phyloP scores from a whole-genome alignment of 2,888 invertebrate genomes.

The Magallana nippona region DNA sequence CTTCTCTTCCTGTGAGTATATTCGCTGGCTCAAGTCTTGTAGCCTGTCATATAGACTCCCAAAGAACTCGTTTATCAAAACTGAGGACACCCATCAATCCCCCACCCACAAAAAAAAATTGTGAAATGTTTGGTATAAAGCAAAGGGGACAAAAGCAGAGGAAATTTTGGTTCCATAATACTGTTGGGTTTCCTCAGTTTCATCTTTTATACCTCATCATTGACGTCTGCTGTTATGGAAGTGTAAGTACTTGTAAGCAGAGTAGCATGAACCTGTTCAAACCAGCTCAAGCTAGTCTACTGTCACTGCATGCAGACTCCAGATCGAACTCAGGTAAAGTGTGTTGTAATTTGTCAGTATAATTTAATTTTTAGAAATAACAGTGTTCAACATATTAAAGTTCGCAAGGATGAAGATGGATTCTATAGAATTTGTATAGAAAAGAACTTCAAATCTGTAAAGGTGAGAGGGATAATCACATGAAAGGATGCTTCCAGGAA shows the following conservation, averaged over 20 bases:
- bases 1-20: slow-evolving; percentile 87
- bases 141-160: no score
- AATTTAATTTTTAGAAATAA: slow-evolving; percentile 29
- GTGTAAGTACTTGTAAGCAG: slow-evolving; percentile 1
- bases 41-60: neutral
- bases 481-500: neutral
- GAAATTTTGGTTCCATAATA: no score
- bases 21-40: neutral
- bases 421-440: slow-evolving; percentile 36
- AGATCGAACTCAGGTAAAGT: slow-evolving; percentile 14
- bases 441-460: slow-evolving; percentile 33
- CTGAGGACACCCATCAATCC: neutral
- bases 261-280: slow-evolving; percentile 10
- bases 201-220: neutral
- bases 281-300: slow-evolving; percentile 17
- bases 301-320: slow-evolving; percentile 29
- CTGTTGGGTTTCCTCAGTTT: slow-evolving; percentile 1
- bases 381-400: slow-evolving; percentile 40
- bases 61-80: neutral
- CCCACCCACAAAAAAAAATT: neutral
- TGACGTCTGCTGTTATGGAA: slow-evolving; percentile 8
- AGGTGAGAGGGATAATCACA: slow-evolving; percentile 13
- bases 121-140: neutral
- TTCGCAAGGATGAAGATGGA: slow-evolving; percentile 35
- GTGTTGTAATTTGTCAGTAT: neutral